Base-by-base conservation (phyloP, 2,113 vertebrate species). In the Scomber japonicus region DNA sequence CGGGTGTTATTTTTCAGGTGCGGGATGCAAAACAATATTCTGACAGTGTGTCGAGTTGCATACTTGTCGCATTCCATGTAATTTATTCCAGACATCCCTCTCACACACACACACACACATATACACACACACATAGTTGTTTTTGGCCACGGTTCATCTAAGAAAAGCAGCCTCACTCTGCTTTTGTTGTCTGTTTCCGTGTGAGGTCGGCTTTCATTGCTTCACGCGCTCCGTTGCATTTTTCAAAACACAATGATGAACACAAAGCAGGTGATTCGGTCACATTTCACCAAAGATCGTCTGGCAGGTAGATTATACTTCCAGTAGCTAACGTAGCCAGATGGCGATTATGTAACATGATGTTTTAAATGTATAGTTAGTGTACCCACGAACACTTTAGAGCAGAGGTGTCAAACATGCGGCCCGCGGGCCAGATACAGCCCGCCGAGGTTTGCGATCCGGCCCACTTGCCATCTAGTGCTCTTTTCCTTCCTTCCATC, bases 321-420 rank as follows among this genome's bases (percentile, higher is more conserved):
- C 73, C 55, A n/a, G 21, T 21, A 48, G 11, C 15, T 49, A 50
- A 62, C 11, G 7, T 44, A 21, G 53, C 54, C 53, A 50, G 61
- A 72, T 45, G 30, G 30, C 59, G 44, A 53, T 77, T 71, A 48
- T 35, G 17, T 24, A 68, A 59, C 11, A 0, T 75, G 44, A 68
- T 51, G 55, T 19, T 77, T 82, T 73, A 71, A 60, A 45, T 67
- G 19, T 72, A 14, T 50, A 56, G 55, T 54, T 63, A 51, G 27
- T 68, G 21, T 14, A 67, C 17, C 54, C 12, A n/a, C 2, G 2
- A 46, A 16, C 14, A 17, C 44, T 8, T 35, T 8, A 31, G 46
- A 64, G 45, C 50, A 31, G 46, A 59, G 45, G 21, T 1, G 21
- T 21, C 21, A 21, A 21, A 21, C 21, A 21, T 21, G 21, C 21